Percentiles rank a stretch among this genome's conserved stretches.
Conservation (phyloP, 2,113 vertebrate species). For the Oenanthe oenanthe region DNA sequence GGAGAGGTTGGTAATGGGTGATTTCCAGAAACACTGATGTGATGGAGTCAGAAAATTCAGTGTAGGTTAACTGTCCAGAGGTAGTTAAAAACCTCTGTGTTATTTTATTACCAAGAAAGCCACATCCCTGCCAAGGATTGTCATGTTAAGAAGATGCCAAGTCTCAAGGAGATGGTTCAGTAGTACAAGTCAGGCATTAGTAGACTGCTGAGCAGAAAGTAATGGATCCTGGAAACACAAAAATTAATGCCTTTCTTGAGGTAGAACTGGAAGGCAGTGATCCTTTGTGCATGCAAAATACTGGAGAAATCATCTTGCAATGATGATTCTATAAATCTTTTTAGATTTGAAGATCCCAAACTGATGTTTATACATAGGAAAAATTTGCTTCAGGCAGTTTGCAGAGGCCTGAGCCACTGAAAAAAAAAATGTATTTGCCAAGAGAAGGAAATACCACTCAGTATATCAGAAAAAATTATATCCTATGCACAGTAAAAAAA, state of each 20-base stretch:
- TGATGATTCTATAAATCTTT: background rate
- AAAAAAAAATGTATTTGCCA: background rate
- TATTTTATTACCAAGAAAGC: background rate
- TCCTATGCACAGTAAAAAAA: background rate
- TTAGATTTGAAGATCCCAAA: background rate
- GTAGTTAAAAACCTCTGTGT: background rate
- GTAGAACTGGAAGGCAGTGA: background rate
- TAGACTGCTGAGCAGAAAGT: background rate
- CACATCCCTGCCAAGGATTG: background rate
- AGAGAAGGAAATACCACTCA: background rate
- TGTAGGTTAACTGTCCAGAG: background rate
- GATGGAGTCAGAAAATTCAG: background rate
- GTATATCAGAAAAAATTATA: background rate
- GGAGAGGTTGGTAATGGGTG: background rate
- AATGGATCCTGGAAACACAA: background rate
- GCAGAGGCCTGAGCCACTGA: background rate
- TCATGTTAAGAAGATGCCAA: background rate
- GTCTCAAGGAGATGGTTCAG: background rate
- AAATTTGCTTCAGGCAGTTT: background rate
- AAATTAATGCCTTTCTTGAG: background rate
- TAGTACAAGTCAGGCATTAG: background rate
- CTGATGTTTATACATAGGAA: background rate
- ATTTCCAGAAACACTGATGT: background rate
- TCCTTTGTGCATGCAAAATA: background rate
- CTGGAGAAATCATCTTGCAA: background rate